Evolutionary conservation across 2,113 vertebrate genomes (phyloP).

Genomic region (Mastomys natalensis): DNA sequence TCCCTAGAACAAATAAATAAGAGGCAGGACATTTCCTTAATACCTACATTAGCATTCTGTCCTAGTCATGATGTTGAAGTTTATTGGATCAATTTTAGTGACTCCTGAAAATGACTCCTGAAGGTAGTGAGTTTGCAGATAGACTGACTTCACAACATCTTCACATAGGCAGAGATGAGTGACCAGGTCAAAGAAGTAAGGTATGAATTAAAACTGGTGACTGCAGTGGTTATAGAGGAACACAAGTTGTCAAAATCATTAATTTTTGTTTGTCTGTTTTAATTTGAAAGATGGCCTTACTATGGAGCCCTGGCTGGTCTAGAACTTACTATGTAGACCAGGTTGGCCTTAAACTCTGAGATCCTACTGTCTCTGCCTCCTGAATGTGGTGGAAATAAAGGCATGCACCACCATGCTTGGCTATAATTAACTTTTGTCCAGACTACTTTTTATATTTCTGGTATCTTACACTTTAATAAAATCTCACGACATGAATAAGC

Average conservation of each 20-base stretch:
- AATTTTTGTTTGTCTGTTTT: neutral
- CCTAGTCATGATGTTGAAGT: neutral
- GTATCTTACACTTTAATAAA: slow-evolving; percentile 25
- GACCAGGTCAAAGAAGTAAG: neutral
- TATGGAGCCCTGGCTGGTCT: neutral
- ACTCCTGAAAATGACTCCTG: neutral
- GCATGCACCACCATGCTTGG: neutral
- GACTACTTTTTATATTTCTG: neutral
- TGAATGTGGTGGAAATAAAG: neutral
- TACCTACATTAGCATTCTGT: neutral
- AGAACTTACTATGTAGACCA: neutral
- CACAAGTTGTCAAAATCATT: neutral
- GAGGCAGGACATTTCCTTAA: neutral
- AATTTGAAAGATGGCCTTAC: neutral
- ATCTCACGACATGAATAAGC: neutral
- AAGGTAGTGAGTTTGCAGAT: neutral
- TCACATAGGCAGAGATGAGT: neutral
- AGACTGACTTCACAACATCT: neutral
- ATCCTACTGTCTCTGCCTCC: neutral
- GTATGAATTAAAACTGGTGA: neutral
- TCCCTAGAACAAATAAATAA: neutral
- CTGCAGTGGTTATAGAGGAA: neutral
- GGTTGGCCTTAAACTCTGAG: neutral
- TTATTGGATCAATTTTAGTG: neutral
- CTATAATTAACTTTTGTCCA: neutral